A percentile compares a stretch with the other conserved stretches of the same genome.
phyloP scores from a whole-genome alignment of 2,113 vertebrate genomes.

The Malurus cyaneus region DNA sequence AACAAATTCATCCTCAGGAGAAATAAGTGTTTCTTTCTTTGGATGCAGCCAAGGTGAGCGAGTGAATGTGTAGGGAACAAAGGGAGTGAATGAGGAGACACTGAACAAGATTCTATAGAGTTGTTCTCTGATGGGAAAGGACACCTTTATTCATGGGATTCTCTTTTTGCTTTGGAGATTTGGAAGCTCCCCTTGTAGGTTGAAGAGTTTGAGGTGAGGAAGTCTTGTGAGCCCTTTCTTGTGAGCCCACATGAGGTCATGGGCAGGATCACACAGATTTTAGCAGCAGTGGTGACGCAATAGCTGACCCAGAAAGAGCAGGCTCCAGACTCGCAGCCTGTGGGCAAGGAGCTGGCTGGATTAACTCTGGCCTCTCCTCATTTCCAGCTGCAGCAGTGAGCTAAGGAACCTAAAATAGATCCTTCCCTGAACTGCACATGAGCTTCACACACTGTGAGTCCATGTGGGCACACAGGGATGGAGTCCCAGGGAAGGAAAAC shows the following conservation, averaged over 20 bases:
- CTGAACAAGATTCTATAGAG: background rate
- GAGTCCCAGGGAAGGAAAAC: background rate
- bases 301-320: background rate
- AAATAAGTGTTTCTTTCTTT: background rate
- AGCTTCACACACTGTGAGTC: accelerated
- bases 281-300: background rate
- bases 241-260: background rate
- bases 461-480: background rate
- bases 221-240: background rate
- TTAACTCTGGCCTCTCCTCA: background rate
- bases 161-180: background rate
- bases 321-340: background rate
- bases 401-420: background rate
- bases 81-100: no score
- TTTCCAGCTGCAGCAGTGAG: conserved; percentile 22
- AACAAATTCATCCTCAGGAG: background rate
- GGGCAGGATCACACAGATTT: background rate
- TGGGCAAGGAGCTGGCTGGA: conserved; percentile 11
- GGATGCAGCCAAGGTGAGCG: background rate
- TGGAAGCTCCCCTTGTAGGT: background rate
- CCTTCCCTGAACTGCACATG: accelerated
- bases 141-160: background rate
- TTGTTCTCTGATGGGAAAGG: background rate
- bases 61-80: background rate
- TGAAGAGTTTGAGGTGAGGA: background rate